Conservation (phyloP, 2,113 vertebrate species). For the Rhagologus leucostigma region DNA sequence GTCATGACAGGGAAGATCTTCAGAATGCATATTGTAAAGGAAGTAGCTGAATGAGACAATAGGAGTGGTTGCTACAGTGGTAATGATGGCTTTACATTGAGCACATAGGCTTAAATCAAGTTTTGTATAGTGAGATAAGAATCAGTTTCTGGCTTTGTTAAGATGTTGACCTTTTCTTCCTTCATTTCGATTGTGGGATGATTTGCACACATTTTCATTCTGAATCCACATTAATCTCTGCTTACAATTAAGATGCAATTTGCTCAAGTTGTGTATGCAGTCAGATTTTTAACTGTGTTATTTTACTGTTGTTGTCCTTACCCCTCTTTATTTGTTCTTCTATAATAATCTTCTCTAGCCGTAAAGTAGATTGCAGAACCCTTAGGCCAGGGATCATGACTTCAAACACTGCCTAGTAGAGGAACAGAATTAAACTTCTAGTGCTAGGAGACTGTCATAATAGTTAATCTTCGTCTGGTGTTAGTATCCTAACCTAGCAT, state of each 20-base stretch:
- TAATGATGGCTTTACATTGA: not conserved
- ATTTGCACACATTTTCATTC: not conserved
- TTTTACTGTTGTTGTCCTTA: not conserved
- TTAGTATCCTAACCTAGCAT: not conserved
- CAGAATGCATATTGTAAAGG: not conserved
- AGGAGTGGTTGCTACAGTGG: not conserved
- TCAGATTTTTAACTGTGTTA: not conserved
- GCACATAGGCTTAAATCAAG: not conserved
- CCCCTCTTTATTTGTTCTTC: not conserved
- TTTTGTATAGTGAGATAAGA: not conserved
- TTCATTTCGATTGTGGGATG: not conserved
- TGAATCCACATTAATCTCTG: not conserved
- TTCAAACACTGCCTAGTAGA: not conserved
- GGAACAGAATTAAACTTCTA: not conserved
- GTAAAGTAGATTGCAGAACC: not conserved
- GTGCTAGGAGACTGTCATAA: not conserved
- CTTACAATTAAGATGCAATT: not conserved
- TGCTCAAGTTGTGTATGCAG: not conserved
- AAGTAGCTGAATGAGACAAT: not conserved
- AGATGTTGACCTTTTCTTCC: not conserved
- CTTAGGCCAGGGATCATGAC: not conserved
- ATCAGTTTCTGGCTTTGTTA: not conserved
- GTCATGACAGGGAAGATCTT: not conserved
- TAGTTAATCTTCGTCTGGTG: not conserved
- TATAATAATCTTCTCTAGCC: not conserved